Evolutionary conservation across 2,797 vertebrate genomes (phyloP).

Genomic region (Pseudotriccus pelzelni): DNA sequence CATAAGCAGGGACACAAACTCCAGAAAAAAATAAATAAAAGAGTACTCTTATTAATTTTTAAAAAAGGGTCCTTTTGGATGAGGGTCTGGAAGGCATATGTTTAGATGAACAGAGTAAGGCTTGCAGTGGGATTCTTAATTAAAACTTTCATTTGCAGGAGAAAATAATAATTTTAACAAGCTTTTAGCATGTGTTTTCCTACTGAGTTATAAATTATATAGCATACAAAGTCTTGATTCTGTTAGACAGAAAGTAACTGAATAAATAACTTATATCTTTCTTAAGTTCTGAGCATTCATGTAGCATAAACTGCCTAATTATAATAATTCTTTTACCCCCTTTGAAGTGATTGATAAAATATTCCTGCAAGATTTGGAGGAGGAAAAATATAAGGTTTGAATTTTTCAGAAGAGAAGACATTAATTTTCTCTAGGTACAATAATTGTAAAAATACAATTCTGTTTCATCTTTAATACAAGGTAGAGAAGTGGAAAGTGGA

Average conservation of each 20-base stretch:
- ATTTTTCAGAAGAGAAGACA: not conserved
- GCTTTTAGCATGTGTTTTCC: not conserved
- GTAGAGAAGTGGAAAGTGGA: constrained; percentile 4
- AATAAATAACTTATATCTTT: not conserved
- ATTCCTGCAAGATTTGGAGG: constrained; percentile 12
- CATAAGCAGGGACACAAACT: not conserved
- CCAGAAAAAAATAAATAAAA: not conserved
- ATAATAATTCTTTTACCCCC: not conserved
- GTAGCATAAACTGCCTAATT: not conserved
- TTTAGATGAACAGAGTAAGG: not conserved
- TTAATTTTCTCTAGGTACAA: constrained; percentile 13
- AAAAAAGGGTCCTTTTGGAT: not conserved
- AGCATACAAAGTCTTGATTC: not conserved
- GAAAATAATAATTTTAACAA: not conserved
- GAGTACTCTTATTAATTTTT: not conserved
- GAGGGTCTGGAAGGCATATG: not conserved
- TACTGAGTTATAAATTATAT: constrained; percentile 12
- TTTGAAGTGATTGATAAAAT: constrained; percentile 24
- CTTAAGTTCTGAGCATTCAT: not conserved
- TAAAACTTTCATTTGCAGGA: not conserved
- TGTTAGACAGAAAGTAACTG: not conserved
- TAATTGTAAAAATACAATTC: constrained; percentile 45
- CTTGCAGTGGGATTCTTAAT: not conserved
- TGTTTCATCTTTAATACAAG: constrained; percentile 45
- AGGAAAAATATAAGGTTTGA: not conserved